Conservation (phyloP, 2,888 invertebrate species). For the Ephialtes manifestator region DNA sequence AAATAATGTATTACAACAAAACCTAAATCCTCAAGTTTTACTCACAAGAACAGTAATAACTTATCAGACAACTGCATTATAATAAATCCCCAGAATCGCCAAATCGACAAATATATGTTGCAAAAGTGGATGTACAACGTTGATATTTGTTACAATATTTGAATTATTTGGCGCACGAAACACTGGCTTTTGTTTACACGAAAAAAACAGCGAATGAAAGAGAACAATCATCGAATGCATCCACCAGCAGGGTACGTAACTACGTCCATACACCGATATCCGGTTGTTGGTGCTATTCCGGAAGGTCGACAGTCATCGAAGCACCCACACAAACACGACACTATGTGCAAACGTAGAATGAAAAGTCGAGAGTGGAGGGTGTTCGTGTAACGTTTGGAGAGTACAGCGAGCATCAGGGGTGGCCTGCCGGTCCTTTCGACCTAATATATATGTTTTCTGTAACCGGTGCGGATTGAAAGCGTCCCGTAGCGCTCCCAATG, state of each 20-base stretch:
- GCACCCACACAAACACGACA: conserved; percentile 13
- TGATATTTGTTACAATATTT: conserved; percentile 11
- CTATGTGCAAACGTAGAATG: neutral
- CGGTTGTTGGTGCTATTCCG: conserved; percentile 38
- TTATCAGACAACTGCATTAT: neutral
- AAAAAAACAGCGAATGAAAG: conserved; percentile 8
- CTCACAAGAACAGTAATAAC: too few species aligned
- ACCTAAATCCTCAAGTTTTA: too few species aligned
- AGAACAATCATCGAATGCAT: conserved; percentile 29
- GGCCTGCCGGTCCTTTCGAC: conserved; percentile 42
- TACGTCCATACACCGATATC: conserved; percentile 37
- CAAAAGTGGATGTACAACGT: too few species aligned
- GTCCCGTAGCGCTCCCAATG: conserved; percentile 42
- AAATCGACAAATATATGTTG: neutral
- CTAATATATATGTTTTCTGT: conserved; percentile 54
- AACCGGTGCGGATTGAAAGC: conserved; percentile 64
- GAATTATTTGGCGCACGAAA: conserved; percentile 1
- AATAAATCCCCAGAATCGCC: neutral
- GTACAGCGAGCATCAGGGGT: conserved; percentile 21
- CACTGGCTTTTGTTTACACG: conserved; percentile 26
- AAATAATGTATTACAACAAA: too few species aligned
- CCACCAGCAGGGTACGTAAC: conserved; percentile 5
- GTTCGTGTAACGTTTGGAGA: conserved; percentile 28
- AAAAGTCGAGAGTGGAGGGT: conserved; percentile 19
- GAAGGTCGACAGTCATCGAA: conserved; percentile 33